These are phyloP conservation scores for Drosophila nannoptera DNA, from an alignment of 1,140 invertebrate genomes.

Conservation along the genomic window DNA sequence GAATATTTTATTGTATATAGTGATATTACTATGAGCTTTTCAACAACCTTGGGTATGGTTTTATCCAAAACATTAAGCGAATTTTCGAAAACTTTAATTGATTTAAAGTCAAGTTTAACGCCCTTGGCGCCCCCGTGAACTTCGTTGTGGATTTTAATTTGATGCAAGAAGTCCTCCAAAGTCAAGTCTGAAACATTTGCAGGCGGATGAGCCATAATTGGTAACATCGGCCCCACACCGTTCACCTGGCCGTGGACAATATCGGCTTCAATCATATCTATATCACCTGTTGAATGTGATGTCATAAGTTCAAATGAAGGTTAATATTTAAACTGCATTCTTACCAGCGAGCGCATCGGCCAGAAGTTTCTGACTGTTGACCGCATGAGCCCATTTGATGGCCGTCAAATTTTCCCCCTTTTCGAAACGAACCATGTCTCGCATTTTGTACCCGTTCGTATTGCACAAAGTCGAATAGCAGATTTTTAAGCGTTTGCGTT, in stretches of 20 bases:
- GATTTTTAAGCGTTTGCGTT: background rate
- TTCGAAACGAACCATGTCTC: conserved; percentile 27
- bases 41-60: conserved; percentile 57
- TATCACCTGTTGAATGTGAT: conserved; percentile 43
- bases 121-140: conserved; percentile 81
- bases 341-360: conserved; percentile 82
- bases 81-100: conserved; percentile 86
- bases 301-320: background rate
- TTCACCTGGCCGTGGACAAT: conserved; percentile 85
- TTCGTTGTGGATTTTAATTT: conserved; percentile 81
- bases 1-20: background rate
- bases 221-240: conserved; percentile 81
- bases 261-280: conserved; percentile 94
- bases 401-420: conserved; percentile 83
- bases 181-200: conserved; percentile 86
- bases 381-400: conserved; percentile 90
- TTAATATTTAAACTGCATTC: conserved; percentile 32
- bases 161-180: conserved; percentile 85
- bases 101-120: conserved; percentile 94
- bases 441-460: conserved; percentile 12
- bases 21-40: background rate
- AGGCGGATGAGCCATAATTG: conserved; percentile 94
- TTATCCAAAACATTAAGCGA: conserved; percentile 82
- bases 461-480: conserved; percentile 12
- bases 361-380: conserved; percentile 85